Evolutionary conservation across 2,888 invertebrate species (phyloP), one percentile per base, ranked within the genome.

Genomic region (Trimorus sp.): DNA sequence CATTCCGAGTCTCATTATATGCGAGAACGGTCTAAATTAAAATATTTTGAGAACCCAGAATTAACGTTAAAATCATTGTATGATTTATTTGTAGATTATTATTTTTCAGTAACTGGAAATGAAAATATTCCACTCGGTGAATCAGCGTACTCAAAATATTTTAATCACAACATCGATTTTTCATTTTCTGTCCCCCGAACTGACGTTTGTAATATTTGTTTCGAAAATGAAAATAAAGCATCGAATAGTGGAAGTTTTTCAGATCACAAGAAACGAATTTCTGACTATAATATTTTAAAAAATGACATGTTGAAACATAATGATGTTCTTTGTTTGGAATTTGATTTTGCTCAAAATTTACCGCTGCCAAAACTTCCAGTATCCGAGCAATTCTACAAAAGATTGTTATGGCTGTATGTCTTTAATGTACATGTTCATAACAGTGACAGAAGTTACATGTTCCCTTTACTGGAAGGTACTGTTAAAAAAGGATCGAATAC

Each of bases 301-400:
- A 65, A 79, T 53, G 1, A 37, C 11, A 71, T 65, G 51, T 48
- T 71, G 49, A 6, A 1, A 15, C n/a, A 36, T 16, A 37, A 48
- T 54, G 51, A 54, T 62, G 62, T 69, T 40, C 58, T 66, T 7
- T 48, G 38, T 48, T 58, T 66, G 11, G 77, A 71, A 36, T 80
- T 81, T 54, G 77, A 77, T 45, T 77, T 68, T 62, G 77, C 53
- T 11, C 81, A 81, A 68, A 77, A 81, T 68, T 38, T 82, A 11
- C 66, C 63, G 8, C 26, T 75, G 9, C 63, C 71, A 9, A 51
- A 76, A 15, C 11, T 80, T 45, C 66, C 80, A 0, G 71, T 81
- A 6, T 49, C 40, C 7, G 53, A 15, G 9, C 77, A 81, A 68
- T 81, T 76, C 58, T 81, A 71, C 15, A 7, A 16, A 0, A 38